These are phyloP conservation scores for Carassius auratus DNA, from an alignment of 2,113 vertebrate genomes.

Conservation along the genomic window DNA sequence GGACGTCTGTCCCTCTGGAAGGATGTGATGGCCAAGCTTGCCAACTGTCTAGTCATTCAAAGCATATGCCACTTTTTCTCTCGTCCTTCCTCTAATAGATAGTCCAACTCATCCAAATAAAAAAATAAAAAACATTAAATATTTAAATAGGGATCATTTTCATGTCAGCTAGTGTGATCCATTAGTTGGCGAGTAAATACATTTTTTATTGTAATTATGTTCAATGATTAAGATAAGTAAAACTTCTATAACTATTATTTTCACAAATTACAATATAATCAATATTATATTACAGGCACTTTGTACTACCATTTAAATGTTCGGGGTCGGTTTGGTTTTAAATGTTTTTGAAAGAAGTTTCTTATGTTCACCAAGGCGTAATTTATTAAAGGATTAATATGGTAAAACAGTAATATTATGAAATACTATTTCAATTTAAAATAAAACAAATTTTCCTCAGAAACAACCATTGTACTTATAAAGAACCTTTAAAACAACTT, in stretches of 20 bases:
- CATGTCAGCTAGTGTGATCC: neutral
- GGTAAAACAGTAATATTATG: neutral
- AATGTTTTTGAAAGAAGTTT: neutral
- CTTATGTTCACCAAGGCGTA: neutral
- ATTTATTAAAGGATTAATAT: neutral
- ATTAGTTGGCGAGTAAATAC: neutral
- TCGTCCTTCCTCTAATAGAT: neutral
- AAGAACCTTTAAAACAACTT: neutral
- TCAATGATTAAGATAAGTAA: neutral
- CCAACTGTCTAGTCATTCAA: neutral
- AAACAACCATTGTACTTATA: neutral
- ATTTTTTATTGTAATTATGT: neutral
- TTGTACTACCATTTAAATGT: neutral
- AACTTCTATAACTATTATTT: neutral
- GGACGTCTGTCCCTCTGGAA: conserved; percentile 57
- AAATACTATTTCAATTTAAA: neutral
- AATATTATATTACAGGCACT: no score
- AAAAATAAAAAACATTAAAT: neutral
- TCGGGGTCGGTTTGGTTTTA: neutral
- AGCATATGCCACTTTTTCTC: neutral
- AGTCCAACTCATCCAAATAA: neutral
- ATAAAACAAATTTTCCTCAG: neutral
- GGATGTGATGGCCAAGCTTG: conserved; percentile 20
- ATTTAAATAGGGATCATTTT: neutral
- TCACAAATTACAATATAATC: neutral